Conservation (phyloP, 2,797 vertebrate species). For the Euphonia xanthogaster region DNA sequence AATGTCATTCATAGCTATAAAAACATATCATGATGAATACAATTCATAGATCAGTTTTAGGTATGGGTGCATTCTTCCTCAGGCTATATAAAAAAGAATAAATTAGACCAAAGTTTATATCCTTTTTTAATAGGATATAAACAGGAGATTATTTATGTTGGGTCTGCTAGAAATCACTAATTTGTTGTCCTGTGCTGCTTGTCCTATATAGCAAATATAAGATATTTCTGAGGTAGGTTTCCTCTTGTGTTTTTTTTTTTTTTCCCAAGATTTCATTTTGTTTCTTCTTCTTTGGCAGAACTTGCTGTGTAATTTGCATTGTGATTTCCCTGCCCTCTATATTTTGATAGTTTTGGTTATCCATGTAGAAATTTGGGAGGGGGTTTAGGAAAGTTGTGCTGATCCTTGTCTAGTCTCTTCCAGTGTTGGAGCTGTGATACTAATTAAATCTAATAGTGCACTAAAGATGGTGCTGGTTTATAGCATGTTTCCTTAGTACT, state of each 20-base stretch:
- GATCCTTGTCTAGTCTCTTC: background rate
- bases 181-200: background rate
- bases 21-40: background rate
- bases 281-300: background rate
- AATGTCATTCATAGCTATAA: background rate
- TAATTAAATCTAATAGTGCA: background rate
- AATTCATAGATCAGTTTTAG: background rate
- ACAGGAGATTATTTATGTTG: background rate
- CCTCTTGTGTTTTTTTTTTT: rapidly evolving
- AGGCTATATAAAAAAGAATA: background rate
- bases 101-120: background rate
- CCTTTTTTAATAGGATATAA: background rate
- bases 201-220: background rate
- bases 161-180: background rate
- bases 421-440: background rate
- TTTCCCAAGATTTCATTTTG: background rate
- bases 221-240: background rate
- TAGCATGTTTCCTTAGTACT: background rate
- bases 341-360: background rate
- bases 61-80: background rate
- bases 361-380: background rate
- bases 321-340: rapidly evolving
- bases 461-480: background rate
- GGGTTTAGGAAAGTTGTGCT: background rate
- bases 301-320: background rate